Base-by-base conservation (phyloP, 2,888 invertebrate genomes). In the Elegia similella region DNA sequence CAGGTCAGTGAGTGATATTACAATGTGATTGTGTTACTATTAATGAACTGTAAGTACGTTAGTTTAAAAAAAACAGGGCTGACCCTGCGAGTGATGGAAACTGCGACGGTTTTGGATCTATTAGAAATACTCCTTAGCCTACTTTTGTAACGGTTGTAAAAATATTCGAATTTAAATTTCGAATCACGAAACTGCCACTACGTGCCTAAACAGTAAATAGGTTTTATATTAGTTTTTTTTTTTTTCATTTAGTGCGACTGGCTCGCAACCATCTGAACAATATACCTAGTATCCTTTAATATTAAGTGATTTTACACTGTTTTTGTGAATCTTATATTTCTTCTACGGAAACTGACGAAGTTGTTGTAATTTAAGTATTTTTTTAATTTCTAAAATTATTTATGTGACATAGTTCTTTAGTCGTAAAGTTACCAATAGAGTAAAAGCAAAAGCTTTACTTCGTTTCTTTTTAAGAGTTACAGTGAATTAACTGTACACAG, bases 11-110 rank as follows among this genome's bases (percentile, higher is more conserved):
- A 87, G 91, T 91, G 91, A 90, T 91, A 90, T 88, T 80, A 77
- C 73, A 80, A 88, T 91, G 91, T 91, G 91, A 90, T 90, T 88
- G 90, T 87, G 89, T 88, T 83, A 84, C 72, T 82, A 73, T 75
- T 78, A 23, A 83, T 84, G 80, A 84, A 88, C 84, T 80, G 65
- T 86, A 86, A 88, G 84, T 88, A 88, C 86, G 85, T 72, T 52
- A 56, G 48, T 13, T 84, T 87, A 86, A 75, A 67, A 60, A 38
- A 12, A 50, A 12, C 48, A 34, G 34, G 50, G 50, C 50, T 34
- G 6, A 56, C 47, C 56, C 54, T 52, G 38, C 56, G 55, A 57
- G 64, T 58, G 66, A 68, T 63, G 66, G 63, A 63, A 66, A 71
- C 63, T 61, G 59, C 62, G 67, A 67, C 68, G 74, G 75, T 76